phyloP scores from a whole-genome alignment of 2,797 vertebrate genomes.

The Pachyuromys duprasi region DNA sequence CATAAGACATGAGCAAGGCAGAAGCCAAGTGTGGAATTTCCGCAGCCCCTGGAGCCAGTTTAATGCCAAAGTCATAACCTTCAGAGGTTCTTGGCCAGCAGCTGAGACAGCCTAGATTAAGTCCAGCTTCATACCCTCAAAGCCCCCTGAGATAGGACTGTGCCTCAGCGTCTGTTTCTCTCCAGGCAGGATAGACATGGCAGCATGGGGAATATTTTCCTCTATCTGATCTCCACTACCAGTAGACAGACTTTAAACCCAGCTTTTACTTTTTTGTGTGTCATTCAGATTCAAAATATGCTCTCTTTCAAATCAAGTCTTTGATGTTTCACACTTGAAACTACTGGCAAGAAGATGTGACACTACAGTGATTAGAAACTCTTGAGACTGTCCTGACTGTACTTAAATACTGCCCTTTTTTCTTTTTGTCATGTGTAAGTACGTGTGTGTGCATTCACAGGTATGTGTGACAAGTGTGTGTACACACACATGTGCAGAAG shows the following conservation, averaged over 20 bases:
- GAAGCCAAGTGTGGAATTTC: background rate
- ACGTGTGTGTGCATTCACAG: background rate
- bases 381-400: background rate
- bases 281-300: background rate
- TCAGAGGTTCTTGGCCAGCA: background rate
- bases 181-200: background rate
- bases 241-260: background rate
- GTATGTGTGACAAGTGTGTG: background rate
- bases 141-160: background rate
- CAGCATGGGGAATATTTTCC: fast-evolving
- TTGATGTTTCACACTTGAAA: background rate
- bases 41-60: background rate
- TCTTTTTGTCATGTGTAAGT: background rate
- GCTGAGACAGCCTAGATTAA: background rate
- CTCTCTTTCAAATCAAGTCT: background rate
- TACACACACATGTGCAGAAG: background rate
- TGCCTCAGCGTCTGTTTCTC: background rate
- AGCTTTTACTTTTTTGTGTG: background rate
- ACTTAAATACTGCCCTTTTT: background rate
- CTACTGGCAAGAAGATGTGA: background rate
- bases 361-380: background rate
- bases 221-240: background rate
- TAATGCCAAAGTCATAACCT: background rate
- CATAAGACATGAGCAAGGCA: background rate
- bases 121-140: background rate